These are phyloP conservation scores for Echinometra lucunter DNA, from an alignment of 53 echinoderm and acorn worm species.

Conservation along the genomic window DNA sequence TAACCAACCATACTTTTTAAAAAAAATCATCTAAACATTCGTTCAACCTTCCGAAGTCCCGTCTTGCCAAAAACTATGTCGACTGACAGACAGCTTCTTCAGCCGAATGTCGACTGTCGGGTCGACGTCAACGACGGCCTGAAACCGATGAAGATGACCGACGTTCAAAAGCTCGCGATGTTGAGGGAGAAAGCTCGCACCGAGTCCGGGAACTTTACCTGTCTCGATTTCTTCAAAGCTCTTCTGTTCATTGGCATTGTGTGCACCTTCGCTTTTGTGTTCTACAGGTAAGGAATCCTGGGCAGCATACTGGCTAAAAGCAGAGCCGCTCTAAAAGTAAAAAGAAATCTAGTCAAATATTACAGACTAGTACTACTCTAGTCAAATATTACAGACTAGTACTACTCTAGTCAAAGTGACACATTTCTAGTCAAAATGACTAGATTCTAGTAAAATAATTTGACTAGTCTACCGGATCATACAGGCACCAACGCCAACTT, in stretches of 20 bases:
- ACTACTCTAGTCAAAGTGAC: no score
- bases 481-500: no score
- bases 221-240: not conserved
- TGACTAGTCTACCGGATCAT: no score
- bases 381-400: no score
- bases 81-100: not conserved
- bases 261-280: not conserved
- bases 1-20: not conserved
- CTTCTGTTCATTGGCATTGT: not conserved
- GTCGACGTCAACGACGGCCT: not conserved
- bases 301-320: not conserved
- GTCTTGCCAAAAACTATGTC: not conserved
- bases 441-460: no score
- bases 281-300: not conserved
- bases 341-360: no score
- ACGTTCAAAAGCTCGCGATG: not conserved
- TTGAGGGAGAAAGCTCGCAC: not conserved
- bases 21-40: not conserved
- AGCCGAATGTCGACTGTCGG: not conserved
- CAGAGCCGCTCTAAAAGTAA: no score
- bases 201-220: not conserved
- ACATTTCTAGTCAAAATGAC: no score
- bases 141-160: not conserved
- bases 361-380: no score
- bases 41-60: not conserved